phyloP scores from a whole-genome alignment of 2,113 vertebrate species.

The Embiotoca jacksoni region DNA sequence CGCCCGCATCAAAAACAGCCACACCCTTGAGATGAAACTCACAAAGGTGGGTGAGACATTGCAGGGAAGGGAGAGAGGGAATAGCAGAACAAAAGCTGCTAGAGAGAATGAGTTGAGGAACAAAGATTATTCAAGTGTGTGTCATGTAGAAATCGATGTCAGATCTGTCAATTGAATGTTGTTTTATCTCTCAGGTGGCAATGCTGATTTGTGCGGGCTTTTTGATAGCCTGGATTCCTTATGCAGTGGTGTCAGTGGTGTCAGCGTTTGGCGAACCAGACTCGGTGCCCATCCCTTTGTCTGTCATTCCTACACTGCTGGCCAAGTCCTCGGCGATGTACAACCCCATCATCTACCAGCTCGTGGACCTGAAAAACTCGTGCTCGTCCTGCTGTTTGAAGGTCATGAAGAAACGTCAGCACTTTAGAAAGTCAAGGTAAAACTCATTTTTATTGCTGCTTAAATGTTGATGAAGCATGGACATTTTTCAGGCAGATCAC shows the following conservation, averaged over 20 bases:
- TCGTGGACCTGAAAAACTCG: constrained; percentile 87
- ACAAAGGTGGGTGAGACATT: constrained; percentile 88
- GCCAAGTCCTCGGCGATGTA: constrained; percentile 98
- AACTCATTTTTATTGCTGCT: no score
- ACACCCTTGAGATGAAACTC: constrained; percentile 93
- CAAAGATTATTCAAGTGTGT: background rate
- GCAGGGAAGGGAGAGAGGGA: background rate
- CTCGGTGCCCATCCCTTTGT: constrained; percentile 90
- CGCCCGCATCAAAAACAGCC: constrained; percentile 88
- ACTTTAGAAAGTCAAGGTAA: constrained; percentile 88
- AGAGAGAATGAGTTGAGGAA: no score
- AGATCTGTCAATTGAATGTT: constrained; percentile 3
- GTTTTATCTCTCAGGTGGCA: constrained; percentile 86
- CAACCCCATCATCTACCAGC: constrained; percentile 97
- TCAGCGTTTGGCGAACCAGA: constrained; percentile 92
- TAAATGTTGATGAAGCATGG: no score
- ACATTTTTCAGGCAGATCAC: no score
- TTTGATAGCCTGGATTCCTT: constrained; percentile 96
- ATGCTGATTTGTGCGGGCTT: constrained; percentile 98
- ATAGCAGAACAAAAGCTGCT: background rate
- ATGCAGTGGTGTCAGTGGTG: constrained; percentile 93
- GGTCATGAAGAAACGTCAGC: constrained; percentile 79
- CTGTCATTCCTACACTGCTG: constrained; percentile 92
- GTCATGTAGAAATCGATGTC: background rate
- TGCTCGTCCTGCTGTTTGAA: constrained; percentile 80